Evolutionary conservation across 2,113 vertebrate genomes (phyloP).

Genomic region (Narcine bancroftii): DNA sequence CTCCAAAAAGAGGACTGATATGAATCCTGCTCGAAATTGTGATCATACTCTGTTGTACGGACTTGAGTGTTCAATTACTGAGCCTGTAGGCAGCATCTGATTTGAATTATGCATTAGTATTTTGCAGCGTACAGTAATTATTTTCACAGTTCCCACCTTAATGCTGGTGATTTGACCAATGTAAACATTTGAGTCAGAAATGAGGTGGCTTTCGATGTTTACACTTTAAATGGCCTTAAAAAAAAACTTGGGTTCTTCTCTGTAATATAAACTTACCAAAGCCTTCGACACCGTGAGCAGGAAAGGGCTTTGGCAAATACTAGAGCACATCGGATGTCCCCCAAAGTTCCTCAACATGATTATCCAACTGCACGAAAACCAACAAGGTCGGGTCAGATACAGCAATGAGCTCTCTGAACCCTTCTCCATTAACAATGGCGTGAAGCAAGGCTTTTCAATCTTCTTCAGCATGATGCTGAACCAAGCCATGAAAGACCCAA

Average conservation of each 20-base stretch:
- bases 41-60: neutral
- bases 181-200: neutral
- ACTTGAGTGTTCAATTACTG: neutral
- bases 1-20: conserved; percentile 39
- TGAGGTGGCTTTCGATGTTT: neutral
- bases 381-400: too few relatives aligned
- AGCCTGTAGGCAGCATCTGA: neutral
- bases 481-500: too few relatives aligned
- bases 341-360: too few relatives aligned
- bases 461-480: too few relatives aligned
- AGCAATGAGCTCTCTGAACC: too few relatives aligned
- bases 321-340: too few relatives aligned
- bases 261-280: neutral
- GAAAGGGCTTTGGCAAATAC: too few relatives aligned
- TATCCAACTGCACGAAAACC: too few relatives aligned
- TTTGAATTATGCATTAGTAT: neutral
- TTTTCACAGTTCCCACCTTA: neutral
- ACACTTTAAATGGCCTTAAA: neutral
- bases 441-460: too few relatives aligned
- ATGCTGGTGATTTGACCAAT: neutral
- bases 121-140: neutral
- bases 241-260: neutral
- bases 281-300: too few relatives aligned
- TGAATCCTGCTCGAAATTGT: conserved; percentile 30
- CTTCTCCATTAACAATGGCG: too few relatives aligned